phyloP scores from a whole-genome alignment of 2,888 invertebrate species.

The Craniophora ligustri region DNA sequence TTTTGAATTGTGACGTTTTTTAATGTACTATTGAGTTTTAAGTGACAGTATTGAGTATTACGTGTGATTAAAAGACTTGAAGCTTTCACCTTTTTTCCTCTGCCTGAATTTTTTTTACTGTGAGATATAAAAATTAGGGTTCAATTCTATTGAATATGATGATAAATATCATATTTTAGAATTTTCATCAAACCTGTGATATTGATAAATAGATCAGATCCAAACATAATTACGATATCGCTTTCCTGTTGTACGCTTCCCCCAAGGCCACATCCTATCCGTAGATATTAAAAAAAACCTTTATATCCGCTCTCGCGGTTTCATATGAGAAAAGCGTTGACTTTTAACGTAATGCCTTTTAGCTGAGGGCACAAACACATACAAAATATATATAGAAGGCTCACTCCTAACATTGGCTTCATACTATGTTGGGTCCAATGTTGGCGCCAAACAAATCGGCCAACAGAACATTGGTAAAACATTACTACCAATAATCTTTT shows the following conservation, averaged over 20 bases:
- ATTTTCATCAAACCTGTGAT: no score
- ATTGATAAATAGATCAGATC: not conserved
- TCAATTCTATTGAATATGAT: no score
- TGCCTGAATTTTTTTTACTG: no score
- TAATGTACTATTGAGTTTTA: no score
- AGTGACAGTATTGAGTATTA: no score
- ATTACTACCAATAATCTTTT: no score
- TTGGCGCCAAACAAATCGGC: no score
- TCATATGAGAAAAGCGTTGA: constrained; percentile 46
- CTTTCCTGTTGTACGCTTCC: constrained; percentile 19
- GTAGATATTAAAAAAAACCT: constrained; percentile 49
- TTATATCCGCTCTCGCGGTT: constrained; percentile 42
- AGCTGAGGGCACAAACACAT: constrained; percentile 21
- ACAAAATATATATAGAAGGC: constrained; percentile 16
- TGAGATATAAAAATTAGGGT: no score
- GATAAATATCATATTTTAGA: no score
- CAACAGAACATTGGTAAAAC: no score
- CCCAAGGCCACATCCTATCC: constrained; percentile 32
- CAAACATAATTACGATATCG: constrained; percentile 41
- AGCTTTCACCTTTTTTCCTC: no score
- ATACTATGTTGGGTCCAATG: not conserved
- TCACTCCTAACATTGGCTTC: not conserved
- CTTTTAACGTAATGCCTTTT: constrained; percentile 52
- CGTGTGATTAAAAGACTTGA: no score
- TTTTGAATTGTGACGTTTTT: not conserved